phyloP scores from a whole-genome alignment of 2,888 invertebrate genomes.

The Protonemura montana region DNA sequence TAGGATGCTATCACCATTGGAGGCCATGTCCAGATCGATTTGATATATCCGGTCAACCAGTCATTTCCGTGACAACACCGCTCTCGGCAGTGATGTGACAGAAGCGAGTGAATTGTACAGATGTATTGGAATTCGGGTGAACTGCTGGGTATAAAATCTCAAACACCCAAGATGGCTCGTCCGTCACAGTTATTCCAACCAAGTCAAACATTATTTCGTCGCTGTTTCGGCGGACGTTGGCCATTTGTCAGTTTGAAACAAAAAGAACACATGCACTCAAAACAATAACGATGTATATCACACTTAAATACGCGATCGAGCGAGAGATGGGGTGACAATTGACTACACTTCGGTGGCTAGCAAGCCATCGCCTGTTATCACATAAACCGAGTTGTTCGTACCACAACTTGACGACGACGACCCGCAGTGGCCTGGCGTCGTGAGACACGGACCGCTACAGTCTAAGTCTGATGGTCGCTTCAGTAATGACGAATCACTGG shows the following conservation, averaged over 20 bases:
- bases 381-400: constrained; percentile 66
- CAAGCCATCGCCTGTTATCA: constrained; percentile 66
- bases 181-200: not conserved
- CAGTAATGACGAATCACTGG: constrained; percentile 74
- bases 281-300: constrained; percentile 27
- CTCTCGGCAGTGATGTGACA: not conserved
- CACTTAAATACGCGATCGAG: constrained; percentile 30
- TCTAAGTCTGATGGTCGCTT: constrained; percentile 73
- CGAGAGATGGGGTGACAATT: not conserved
- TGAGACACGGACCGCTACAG: constrained; percentile 57
- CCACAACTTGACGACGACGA: constrained; percentile 51
- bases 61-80: not conserved
- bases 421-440: not conserved
- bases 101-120: not conserved
- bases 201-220: constrained; percentile 1
- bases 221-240: not conserved
- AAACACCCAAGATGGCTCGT: not conserved
- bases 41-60: not conserved
- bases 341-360: constrained; percentile 81
- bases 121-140: not conserved
- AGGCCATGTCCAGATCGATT: not conserved
- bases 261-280: constrained; percentile 41
- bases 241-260: not conserved
- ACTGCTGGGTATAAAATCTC: not conserved
- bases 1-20: not conserved